Evolutionary conservation across 2,888 invertebrate species (phyloP).

Genomic region (Limnephilus lunatus): DNA sequence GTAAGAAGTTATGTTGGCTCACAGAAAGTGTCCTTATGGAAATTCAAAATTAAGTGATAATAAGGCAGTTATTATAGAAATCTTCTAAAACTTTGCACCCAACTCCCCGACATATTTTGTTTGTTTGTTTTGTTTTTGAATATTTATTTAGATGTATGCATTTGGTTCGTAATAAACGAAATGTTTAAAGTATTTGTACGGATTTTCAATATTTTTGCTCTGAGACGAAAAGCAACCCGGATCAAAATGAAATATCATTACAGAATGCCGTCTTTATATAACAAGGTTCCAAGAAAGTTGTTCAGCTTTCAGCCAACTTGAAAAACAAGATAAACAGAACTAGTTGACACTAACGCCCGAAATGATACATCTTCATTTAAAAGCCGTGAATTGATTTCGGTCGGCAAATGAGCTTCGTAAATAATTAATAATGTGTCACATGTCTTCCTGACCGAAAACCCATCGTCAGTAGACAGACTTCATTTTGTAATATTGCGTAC

Average conservation of each 20-base stretch:
- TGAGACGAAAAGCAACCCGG: background rate
- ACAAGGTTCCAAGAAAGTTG: background rate
- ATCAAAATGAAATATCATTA: background rate
- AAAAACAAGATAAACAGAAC: background rate
- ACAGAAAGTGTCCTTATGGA: no score
- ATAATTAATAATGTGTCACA: background rate
- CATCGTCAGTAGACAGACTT: background rate
- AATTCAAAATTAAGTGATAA: no score
- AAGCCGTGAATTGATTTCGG: background rate
- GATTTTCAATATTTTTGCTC: background rate
- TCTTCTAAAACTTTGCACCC: no score
- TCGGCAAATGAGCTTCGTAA: background rate
- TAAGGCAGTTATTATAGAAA: no score
- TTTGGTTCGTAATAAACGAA: background rate
- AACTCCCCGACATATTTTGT: no score
- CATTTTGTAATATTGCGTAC: background rate
- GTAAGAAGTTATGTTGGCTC: no score
- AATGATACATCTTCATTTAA: constrained; percentile 2
- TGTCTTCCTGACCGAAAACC: background rate
- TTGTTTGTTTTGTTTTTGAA: no score
- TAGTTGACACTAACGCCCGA: background rate
- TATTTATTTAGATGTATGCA: no score
- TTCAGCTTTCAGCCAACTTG: background rate
- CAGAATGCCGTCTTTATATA: background rate
- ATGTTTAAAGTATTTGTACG: no score